A percentile compares a stretch with the other conserved stretches of the same genome.
These are phyloP conservation scores for Latheticus oryzae DNA, from an alignment of 2,888 invertebrate genomes.

Conservation along the genomic window DNA sequence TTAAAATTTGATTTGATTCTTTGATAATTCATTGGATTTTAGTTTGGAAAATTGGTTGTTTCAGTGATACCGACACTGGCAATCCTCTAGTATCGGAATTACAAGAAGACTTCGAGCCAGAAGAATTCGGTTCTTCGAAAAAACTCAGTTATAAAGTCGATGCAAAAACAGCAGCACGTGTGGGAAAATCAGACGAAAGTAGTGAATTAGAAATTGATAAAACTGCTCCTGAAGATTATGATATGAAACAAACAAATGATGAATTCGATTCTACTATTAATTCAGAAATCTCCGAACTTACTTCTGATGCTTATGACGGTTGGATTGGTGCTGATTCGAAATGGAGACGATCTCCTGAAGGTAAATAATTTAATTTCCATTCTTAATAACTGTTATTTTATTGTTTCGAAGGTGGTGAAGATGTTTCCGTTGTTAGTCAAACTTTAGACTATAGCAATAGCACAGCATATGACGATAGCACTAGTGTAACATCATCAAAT, in stretches of 20 bases:
- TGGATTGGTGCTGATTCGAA: constrained; percentile 78
- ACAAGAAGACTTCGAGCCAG: constrained; percentile 85
- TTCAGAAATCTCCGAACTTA: constrained; percentile 65
- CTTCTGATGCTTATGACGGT: constrained; percentile 68
- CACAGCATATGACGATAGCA: constrained; percentile 67
- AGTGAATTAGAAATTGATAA: constrained; percentile 58
- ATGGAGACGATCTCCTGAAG: constrained; percentile 81
- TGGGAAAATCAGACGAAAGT: constrained; percentile 49
- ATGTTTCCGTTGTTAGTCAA: constrained; percentile 64
- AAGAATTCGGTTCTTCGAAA: constrained; percentile 64
- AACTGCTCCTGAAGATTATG: constrained; percentile 59
- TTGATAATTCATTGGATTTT: background rate
- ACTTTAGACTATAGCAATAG: constrained; percentile 68
- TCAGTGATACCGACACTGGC: constrained; percentile 76
- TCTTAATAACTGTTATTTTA: no score
- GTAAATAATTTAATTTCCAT: no score
- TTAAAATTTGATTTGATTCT: no score
- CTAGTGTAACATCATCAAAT: constrained; percentile 69
- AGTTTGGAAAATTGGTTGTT: constrained; percentile 5
- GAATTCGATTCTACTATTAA: constrained; percentile 65
- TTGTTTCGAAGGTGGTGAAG: constrained; percentile 68
- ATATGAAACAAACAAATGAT: constrained; percentile 65
- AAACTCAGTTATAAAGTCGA: constrained; percentile 60
- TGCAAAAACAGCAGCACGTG: constrained; percentile 40
- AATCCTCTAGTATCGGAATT: constrained; percentile 87